Evolutionary conservation across 2,888 invertebrate species (phyloP), one percentile per base, ranked within the genome.

Genomic region (Platycnemis pennipes): DNA sequence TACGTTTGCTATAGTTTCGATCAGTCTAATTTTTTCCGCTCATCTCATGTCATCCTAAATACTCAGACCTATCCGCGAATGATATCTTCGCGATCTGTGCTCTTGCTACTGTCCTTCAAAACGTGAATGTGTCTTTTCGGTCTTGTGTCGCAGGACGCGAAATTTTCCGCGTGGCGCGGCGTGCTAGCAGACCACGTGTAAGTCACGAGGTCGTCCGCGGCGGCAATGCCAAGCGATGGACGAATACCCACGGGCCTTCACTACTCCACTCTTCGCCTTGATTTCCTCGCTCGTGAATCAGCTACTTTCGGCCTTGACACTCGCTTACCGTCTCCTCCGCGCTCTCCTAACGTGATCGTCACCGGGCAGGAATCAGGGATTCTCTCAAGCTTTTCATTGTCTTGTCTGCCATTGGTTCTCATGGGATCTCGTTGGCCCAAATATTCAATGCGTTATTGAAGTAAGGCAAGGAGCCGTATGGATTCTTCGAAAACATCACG

Each of bases 241-340:
- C 63, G 63, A 22, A 1, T 7, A 8, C 26, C 63, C 63, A 63
- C 26, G 22, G 63, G 26, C 26, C 1, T 26, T 7, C n/a, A 16
- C 49, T 26, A 63, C 63, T n/a, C 26, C 63, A 26, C 26, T 22
- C 63, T 63, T 63, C 63, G 63, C 22, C 63, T 63, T 63, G 26
- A 63, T 63, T 63, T n/a, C 63, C 63, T 63, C n/a, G 63, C 63
- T 26, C 63, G 63, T 63, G 63, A 63, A 63, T 63, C 26, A n/a
- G 63, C 26, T 8, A 63, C 63, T 2, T 26, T 63, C 63, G 26
- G 63, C 22, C 63, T 26, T 26, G 26, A 63, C 63, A 26, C 53
- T 53, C 19, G 53, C 53, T 53, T 19, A 63, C 63, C 63, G 63
- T n/a, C n/a, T n/a, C 63, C 63, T 63, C 63, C 63, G 26, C 63